Conservation (phyloP, 2,888 invertebrate genomes). For the Xestia ashworthii region DNA sequence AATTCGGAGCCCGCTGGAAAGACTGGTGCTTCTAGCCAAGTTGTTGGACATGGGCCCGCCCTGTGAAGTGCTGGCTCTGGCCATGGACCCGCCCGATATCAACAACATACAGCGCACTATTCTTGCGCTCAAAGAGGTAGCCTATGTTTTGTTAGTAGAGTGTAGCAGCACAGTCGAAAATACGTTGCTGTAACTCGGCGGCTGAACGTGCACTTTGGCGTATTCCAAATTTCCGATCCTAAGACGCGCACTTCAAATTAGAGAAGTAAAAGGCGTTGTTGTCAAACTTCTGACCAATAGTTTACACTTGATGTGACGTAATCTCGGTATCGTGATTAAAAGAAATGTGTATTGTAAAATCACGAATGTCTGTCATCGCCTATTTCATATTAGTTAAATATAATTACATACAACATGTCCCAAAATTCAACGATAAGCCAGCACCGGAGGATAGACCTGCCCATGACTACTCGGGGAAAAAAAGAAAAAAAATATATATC, state of each 20-base stretch:
- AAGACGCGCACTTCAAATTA: neutral
- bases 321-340: neutral
- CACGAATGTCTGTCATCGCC: neutral
- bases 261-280: neutral
- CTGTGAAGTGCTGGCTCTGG: constrained; percentile 94
- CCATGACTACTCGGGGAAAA: no score
- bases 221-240: neutral
- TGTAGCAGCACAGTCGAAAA: neutral
- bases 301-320: neutral
- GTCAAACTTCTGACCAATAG: neutral
- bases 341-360: neutral
- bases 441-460: no score
- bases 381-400: neutral
- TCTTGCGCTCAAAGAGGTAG: constrained; percentile 95
- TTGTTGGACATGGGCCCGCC: constrained; percentile 95
- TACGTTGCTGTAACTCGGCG: neutral
- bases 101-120: constrained; percentile 95
- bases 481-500: no score
- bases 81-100: constrained; percentile 96
- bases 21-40: constrained; percentile 95
- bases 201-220: neutral
- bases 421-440: no score
- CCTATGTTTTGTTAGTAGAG: neutral
- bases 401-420: no score
- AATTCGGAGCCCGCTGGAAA: constrained; percentile 95